Evolutionary conservation across 2,888 invertebrate species (phyloP).

Genomic region (Entomobrya multifasciata): DNA sequence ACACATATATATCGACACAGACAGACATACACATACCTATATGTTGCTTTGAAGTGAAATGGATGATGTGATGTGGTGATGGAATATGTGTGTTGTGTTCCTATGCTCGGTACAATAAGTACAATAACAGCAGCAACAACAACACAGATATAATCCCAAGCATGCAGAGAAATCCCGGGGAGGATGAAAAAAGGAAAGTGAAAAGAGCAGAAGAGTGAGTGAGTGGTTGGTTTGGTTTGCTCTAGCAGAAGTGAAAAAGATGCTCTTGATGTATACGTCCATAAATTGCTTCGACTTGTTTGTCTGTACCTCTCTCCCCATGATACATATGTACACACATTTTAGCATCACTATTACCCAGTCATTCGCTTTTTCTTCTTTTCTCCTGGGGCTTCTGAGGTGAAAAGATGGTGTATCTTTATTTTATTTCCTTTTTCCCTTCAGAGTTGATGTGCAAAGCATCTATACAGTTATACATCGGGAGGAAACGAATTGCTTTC

Average conservation of each 20-base stretch:
- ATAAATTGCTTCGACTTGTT: slow-evolving; percentile 41
- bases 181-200: background rate
- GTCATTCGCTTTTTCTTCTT: slow-evolving; percentile 18
- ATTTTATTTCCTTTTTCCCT: slow-evolving; percentile 66
- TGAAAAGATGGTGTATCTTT: slow-evolving; percentile 69
- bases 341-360: slow-evolving; percentile 23
- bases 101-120: background rate
- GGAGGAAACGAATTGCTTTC: slow-evolving; percentile 69
- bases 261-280: slow-evolving; percentile 51
- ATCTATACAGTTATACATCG: too few relatives aligned
- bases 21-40: background rate
- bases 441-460: too few relatives aligned
- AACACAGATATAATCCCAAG: slow-evolving; percentile 34
- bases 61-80: slow-evolving; percentile 46
- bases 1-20: background rate
- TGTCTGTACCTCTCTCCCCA: background rate
- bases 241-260: slow-evolving; percentile 35
- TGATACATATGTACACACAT: too few relatives aligned
- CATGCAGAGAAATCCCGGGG: slow-evolving; percentile 26
- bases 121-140: background rate
- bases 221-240: slow-evolving; percentile 35
- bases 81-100: background rate
- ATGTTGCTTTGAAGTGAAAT: slow-evolving; percentile 35
- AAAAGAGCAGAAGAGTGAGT: slow-evolving; percentile 6
- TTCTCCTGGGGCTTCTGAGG: slow-evolving; percentile 64